phyloP scores from a whole-genome alignment of 2,113 vertebrate species.

The Cynoglossus semilaevis region DNA sequence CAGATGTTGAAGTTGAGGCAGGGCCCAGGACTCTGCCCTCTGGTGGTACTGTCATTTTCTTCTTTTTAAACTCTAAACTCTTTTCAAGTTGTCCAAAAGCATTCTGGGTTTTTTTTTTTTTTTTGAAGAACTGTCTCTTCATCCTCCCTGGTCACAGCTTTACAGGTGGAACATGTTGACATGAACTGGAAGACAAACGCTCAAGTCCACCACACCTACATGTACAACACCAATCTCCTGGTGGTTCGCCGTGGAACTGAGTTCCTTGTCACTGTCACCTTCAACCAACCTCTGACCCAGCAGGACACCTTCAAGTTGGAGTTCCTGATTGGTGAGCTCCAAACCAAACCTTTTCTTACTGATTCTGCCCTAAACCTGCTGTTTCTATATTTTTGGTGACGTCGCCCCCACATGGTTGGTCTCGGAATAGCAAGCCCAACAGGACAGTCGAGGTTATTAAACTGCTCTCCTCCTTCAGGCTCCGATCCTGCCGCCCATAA shows the following conservation, averaged over 20 bases:
- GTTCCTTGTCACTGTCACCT: constrained; percentile 77
- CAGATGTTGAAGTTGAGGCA: not conserved
- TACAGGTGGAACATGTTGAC: constrained; percentile 55
- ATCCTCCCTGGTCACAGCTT: not conserved
- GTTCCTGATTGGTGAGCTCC: constrained; percentile 84
- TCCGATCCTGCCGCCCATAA: constrained; percentile 74
- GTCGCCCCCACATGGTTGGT: no score
- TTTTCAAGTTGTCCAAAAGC: no score
- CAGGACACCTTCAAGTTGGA: constrained; percentile 82
- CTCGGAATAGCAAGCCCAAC: no score
- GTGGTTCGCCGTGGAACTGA: constrained; percentile 82
- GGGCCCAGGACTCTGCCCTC: not conserved
- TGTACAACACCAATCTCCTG: constrained; percentile 72
- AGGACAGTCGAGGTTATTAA: not conserved
- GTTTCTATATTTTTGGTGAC: no score
- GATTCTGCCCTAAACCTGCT: no score
- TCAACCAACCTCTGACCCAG: constrained; percentile 65
- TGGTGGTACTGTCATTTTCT: not conserved
- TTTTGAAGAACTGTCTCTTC: not conserved
- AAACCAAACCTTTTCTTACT: no score
- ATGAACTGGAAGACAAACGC: constrained; percentile 79
- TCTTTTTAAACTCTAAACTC: not conserved
- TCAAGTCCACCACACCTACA: constrained; percentile 74
- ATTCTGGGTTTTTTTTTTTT: not conserved
- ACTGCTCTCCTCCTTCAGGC: constrained; percentile 63